These are phyloP conservation scores for Oscheius onirici DNA, from an alignment of 2,888 invertebrate genomes.

Conservation along the genomic window DNA sequence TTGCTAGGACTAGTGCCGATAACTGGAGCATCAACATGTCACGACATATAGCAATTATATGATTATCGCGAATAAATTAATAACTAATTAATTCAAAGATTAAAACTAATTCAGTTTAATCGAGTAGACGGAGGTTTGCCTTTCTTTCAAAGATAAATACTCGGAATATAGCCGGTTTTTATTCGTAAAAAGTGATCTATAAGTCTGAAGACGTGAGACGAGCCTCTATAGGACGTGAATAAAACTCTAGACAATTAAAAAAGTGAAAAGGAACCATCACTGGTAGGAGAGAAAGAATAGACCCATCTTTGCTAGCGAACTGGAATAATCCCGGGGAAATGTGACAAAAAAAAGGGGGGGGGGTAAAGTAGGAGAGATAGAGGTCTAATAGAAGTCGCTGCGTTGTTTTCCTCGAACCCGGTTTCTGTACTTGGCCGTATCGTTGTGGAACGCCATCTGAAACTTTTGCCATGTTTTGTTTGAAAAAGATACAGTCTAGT, in stretches of 20 bases:
- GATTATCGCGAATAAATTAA: too few relatives aligned
- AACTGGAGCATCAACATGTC: too few relatives aligned
- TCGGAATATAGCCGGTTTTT: not conserved
- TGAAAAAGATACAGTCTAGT: too few relatives aligned
- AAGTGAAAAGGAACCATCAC: not conserved
- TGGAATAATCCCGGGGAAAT: not conserved
- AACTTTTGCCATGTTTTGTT: constrained; percentile 70
- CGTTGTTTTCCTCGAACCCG: constrained; percentile 87
- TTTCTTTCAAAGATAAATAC: not conserved
- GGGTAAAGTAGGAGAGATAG: too few relatives aligned
- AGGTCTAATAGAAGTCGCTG: constrained; percentile 75
- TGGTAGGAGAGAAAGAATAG: constrained; percentile 6
- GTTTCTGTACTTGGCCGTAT: constrained; percentile 89
- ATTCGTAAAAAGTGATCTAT: not conserved
- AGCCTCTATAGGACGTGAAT: too few relatives aligned
- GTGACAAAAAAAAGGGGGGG: too few relatives aligned
- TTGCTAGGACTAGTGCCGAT: too few relatives aligned
- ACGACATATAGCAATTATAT: too few relatives aligned
- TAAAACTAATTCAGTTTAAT: too few relatives aligned
- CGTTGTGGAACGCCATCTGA: constrained; percentile 87
- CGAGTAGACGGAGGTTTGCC: not conserved
- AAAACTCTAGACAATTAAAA: not conserved
- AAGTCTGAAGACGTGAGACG: too few relatives aligned
- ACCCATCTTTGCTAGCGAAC: constrained; percentile 10
- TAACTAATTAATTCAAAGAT: too few relatives aligned